Conservation (phyloP, 2,888 invertebrate species). For the Drosophila pullipes region DNA sequence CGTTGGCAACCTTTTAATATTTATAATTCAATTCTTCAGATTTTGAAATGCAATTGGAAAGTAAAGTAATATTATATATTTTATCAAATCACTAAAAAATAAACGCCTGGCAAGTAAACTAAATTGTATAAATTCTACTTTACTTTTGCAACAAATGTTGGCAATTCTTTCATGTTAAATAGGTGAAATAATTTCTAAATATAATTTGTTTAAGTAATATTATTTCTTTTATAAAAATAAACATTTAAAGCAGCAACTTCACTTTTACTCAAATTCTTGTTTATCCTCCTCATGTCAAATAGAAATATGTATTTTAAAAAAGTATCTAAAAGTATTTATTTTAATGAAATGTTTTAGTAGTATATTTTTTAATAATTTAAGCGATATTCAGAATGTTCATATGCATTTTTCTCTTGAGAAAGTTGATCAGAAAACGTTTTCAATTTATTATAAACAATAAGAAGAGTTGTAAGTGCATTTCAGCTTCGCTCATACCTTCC, state of each 20-base stretch:
- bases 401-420: neutral
- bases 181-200: neutral
- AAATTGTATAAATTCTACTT: neutral
- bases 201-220: neutral
- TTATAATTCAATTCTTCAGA: neutral
- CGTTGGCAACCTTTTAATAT: neutral
- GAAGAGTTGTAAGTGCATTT: conserved; percentile 11
- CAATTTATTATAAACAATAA: neutral
- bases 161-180: neutral
- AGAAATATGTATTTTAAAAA: neutral
- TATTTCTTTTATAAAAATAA: no score
- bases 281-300: neutral
- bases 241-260: neutral
- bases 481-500: neutral
- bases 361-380: neutral
- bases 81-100: neutral
- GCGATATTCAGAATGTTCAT: neutral
- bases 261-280: neutral
- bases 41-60: neutral
- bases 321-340: neutral
- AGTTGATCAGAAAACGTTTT: neutral
- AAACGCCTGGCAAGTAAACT: no score
- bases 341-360: neutral
- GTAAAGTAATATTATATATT: neutral
- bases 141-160: neutral